Conservation (phyloP, 1,140 invertebrate species). For the Atta texana region DNA sequence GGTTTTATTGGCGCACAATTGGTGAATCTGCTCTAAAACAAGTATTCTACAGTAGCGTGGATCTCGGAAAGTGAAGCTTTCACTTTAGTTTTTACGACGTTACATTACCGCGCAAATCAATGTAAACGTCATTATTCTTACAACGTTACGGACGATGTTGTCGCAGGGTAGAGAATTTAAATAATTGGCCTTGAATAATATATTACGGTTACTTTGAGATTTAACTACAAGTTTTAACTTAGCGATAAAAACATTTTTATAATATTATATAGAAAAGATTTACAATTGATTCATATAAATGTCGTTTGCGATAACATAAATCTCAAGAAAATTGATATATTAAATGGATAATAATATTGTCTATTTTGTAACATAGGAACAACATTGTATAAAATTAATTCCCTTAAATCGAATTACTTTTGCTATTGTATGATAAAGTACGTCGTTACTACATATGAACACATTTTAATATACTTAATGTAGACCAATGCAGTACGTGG, state of each 20-base stretch:
- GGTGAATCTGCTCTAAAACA: neutral
- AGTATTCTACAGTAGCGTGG: conserved; percentile 23
- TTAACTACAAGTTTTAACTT: conserved; percentile 32
- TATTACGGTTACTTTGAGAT: conserved; percentile 39
- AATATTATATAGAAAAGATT: neutral
- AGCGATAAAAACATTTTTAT: conserved; percentile 32
- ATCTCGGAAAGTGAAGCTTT: conserved; percentile 40
- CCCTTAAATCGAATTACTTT: neutral
- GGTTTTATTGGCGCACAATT: conserved; percentile 49
- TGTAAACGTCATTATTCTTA: conserved; percentile 49
- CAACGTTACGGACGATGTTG: conserved; percentile 33
- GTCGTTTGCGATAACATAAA: conserved; percentile 2
- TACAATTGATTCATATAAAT: neutral
- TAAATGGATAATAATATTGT: neutral
- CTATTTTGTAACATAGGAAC: neutral
- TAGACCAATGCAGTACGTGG: neutral
- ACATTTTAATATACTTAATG: neutral
- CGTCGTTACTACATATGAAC: neutral
- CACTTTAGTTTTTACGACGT: conserved; percentile 42
- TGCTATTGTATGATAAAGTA: neutral
- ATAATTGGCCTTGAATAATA: conserved; percentile 8
- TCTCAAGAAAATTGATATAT: neutral
- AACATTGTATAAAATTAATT: neutral
- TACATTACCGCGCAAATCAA: conserved; percentile 44
- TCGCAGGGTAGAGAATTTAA: conserved; percentile 36